Evolutionary conservation across 2,888 invertebrate genomes (phyloP).

Genomic region (Trachelus stipa): DNA sequence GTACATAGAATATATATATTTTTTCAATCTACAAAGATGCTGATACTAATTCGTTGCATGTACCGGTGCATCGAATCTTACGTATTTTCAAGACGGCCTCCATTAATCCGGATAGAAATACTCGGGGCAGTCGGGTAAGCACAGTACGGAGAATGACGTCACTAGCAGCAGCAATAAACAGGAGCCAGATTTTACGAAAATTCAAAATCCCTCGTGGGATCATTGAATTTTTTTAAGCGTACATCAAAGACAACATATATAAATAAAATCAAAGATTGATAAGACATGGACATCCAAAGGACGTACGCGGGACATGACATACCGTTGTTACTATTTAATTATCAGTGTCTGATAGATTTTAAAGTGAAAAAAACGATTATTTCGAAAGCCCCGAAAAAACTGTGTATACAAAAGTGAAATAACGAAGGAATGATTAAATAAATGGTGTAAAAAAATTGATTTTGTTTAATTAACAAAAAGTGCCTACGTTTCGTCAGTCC

Average conservation of each 20-base stretch:
- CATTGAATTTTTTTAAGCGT: background rate
- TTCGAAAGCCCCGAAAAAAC: too few relatives aligned
- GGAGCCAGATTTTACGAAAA: background rate
- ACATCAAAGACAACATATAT: background rate
- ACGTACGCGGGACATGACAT: background rate
- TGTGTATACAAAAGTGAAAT: too few relatives aligned
- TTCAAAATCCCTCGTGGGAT: background rate
- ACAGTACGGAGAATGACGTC: constrained; percentile 24
- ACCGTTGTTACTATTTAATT: background rate
- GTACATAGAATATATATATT: too few relatives aligned
- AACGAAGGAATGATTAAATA: too few relatives aligned
- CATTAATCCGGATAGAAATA: constrained; percentile 16
- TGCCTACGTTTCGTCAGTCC: too few relatives aligned
- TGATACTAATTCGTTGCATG: background rate
- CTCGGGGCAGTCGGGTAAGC: background rate
- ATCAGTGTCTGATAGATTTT: too few relatives aligned
- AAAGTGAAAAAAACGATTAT: too few relatives aligned
- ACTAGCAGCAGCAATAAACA: constrained; percentile 32
- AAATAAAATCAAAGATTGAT: background rate
- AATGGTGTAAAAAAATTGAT: too few relatives aligned
- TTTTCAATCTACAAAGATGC: too few relatives aligned
- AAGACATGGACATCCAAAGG: background rate
- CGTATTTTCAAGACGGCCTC: background rate
- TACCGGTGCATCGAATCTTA: background rate
- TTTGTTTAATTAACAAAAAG: too few relatives aligned